Conservation (phyloP, 2,113 vertebrate genomes). For the Ophiodon elongatus region DNA sequence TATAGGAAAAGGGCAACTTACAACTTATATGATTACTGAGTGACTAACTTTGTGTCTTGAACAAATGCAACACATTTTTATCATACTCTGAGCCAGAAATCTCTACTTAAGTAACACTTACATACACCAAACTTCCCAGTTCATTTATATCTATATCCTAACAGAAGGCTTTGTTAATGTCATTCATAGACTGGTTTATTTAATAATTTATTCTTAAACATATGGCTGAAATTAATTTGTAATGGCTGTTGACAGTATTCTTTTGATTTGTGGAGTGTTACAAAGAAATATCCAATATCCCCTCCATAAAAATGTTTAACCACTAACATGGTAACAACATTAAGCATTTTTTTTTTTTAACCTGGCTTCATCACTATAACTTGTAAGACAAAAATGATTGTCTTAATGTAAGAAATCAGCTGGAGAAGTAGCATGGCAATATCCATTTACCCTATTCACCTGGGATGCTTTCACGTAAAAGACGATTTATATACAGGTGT, state of each 20-base stretch:
- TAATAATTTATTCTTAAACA: too few relatives aligned
- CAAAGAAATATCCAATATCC: not conserved
- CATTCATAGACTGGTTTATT: not conserved
- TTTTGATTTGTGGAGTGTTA: not conserved
- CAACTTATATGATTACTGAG: too few relatives aligned
- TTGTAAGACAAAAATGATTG: not conserved
- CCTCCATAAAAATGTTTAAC: not conserved
- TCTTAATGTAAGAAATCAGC: not conserved
- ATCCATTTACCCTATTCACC: too few relatives aligned
- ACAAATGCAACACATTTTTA: too few relatives aligned
- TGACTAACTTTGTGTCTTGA: too few relatives aligned
- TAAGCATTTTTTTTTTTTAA: not conserved
- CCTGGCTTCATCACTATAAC: not conserved
- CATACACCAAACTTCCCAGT: not conserved
- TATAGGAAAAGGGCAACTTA: too few relatives aligned
- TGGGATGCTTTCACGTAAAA: too few relatives aligned
- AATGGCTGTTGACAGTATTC: not conserved
- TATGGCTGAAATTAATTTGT: too few relatives aligned
- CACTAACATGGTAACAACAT: not conserved
- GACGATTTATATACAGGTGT: not conserved
- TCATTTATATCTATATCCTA: not conserved
- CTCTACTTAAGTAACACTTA: not conserved
- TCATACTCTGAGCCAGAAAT: not conserved
- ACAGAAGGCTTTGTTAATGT: not conserved
- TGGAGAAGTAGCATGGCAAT: not conserved